These are phyloP conservation scores for Thryonomys swinderianus DNA, from an alignment of 2,113 vertebrate species.

Conservation along the genomic window DNA sequence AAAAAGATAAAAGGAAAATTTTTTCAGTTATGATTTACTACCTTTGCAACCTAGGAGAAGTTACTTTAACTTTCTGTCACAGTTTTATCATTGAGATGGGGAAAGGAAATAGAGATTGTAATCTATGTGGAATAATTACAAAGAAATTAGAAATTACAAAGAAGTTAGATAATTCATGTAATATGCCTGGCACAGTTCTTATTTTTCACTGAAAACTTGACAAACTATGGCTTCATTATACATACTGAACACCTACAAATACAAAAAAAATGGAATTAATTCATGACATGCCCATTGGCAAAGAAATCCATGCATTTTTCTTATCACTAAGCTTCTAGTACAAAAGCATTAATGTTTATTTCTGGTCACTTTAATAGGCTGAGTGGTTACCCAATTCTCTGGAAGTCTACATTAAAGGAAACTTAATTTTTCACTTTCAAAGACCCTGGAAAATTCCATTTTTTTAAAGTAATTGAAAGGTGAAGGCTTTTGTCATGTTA, in stretches of 20 bases:
- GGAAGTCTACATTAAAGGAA: not conserved
- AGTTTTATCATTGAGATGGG: not conserved
- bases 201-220: not conserved
- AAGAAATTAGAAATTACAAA: not conserved
- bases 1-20: not conserved
- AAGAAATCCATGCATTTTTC: conserved; percentile 1
- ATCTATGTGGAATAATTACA: not conserved
- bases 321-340: not conserved
- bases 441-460: not conserved
- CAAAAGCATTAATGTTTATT: not conserved
- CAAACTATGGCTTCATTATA: not conserved
- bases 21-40: not conserved
- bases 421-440: not conserved
- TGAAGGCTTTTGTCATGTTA: not conserved
- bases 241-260: not conserved
- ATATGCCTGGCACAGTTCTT: not conserved
- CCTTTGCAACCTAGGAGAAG: not conserved
- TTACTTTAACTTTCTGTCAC: not conserved
- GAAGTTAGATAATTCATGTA: not conserved
- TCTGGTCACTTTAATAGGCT: not conserved
- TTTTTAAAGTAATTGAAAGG: not conserved
- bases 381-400: not conserved
- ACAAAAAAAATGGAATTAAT: not conserved
- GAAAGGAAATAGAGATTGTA: not conserved
- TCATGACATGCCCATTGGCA: not conserved